phyloP scores from a whole-genome alignment of 2,888 invertebrate genomes.

The Tortrix viridana region DNA sequence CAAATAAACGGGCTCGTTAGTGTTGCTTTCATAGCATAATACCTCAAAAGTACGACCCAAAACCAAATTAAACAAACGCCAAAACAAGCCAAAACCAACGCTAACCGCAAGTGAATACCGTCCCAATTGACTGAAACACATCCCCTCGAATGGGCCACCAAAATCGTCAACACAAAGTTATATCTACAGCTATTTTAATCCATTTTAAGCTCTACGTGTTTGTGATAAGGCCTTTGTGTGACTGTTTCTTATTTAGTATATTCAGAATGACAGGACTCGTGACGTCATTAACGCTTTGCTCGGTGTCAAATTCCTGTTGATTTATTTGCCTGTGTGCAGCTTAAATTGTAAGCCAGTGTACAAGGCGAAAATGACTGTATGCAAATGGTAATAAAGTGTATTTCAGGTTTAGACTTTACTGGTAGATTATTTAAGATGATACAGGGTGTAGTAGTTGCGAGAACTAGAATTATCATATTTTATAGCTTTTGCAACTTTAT shows the following conservation, averaged over 20 bases:
- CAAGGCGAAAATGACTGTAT: constrained; percentile 10
- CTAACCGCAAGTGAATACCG: constrained; percentile 5
- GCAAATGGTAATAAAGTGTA: not conserved
- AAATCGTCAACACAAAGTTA: constrained; percentile 16
- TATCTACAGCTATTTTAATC: not conserved
- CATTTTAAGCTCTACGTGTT: constrained; percentile 11
- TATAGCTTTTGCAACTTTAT: no score
- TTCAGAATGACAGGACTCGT: constrained; percentile 34
- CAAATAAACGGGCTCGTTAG: constrained; percentile 49
- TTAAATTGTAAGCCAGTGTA: constrained; percentile 22
- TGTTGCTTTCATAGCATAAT: constrained; percentile 47
- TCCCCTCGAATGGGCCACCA: constrained; percentile 12
- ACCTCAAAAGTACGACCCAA: constrained; percentile 46
- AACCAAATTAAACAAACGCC: constrained; percentile 10
- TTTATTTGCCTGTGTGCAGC: constrained; percentile 44
- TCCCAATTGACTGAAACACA: constrained; percentile 14
- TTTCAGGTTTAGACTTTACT: not conserved
- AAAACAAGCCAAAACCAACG: constrained; percentile 8
- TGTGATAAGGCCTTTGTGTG: not conserved
- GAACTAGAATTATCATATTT: no score
- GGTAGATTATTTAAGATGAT: constrained; percentile 7
- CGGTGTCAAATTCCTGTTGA: constrained; percentile 44
- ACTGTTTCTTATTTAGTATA: constrained; percentile 13
- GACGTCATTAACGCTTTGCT: constrained; percentile 49
- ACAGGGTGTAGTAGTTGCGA: not conserved